Evolutionary conservation across 2,888 invertebrate genomes (phyloP), one percentile per base, ranked within the genome.

Genomic region (Zootermopsis nevadensis): DNA sequence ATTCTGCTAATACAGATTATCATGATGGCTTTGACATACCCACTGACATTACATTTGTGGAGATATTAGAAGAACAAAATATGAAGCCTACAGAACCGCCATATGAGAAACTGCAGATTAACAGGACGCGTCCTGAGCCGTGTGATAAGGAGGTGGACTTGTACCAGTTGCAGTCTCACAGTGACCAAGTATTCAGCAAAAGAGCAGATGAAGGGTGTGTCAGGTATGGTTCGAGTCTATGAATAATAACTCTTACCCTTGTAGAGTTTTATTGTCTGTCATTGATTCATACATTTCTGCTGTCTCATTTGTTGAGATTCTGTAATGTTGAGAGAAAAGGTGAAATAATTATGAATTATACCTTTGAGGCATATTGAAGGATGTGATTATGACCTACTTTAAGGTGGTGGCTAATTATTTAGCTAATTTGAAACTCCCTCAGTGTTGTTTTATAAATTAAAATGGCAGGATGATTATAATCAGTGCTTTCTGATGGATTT

Each of bases 131-230:
- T 74, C 96, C 96, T 0, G 94, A 95, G 82, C 95, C 97, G 6
- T 98, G 97, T 88, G 97, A 97, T 89, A 92, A 96, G 88, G 94
- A 95, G 89, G 93, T 94, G 84, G 93, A 92, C 55, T 89, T 96
- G 4, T 96, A 94, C 88, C 92, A 94, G 82, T 88, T 95, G 85
- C 93, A 95, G 86, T n/a, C 66, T 22, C 42, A 38, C 55, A 48
- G 33, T 10, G 38, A 60, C 33, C 30, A 30, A 77, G 66, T 22
- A 55, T 77, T 80, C 35, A 38, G 7, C 27, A 74, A 24, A 30
- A 84, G 35, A 24, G 55, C 67, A 30, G 27, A 48, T 48, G 30
- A 66, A 38, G 27, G 6, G 53, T 55, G 82, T 48, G 55, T 60
- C 6, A 82, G 72, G 80, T 80, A 42, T n/a, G 48, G 19, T 27